Evolutionary conservation across 2,888 invertebrate species (phyloP), one percentile per base, ranked within the genome.

Genomic region (Sycophila texana): DNA sequence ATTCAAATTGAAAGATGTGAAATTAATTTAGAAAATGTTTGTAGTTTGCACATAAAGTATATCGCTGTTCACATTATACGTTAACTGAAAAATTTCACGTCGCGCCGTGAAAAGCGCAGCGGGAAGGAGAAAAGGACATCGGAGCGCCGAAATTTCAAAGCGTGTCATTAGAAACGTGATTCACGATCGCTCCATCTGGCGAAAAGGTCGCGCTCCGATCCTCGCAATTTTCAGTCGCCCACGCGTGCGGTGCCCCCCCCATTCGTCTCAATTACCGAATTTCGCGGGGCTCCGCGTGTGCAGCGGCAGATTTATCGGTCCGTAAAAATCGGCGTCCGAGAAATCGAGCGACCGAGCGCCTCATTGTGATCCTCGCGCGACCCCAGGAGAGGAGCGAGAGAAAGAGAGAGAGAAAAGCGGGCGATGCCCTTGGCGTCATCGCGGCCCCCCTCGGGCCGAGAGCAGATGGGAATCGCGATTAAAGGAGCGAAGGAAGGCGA

Each of bases 391-490:
- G 22, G 14, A n/a, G n/a, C n/a, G n/a, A n/a, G n/a, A n/a, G n/a
- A n/a, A n/a, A n/a, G n/a, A n/a, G n/a, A n/a, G n/a, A 61, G 22
- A 51, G 13, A 60, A 16, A n/a, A 22, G 60, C 26, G 58, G 26
- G 14, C 60, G 61, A 76, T 82, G 81, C 76, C 71, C 76, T 66
- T 47, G 30, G 58, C 63, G 7, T 47, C 63, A 1, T 57, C 55
- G 51, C 47, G 39, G 63, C 71, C 74, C 77, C 82, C 82, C 74
- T 71, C 76, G 81, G 80, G 74, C 76, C 80, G 74, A 76, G 63
- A 82, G 82, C 89, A 88, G 87, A 88, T 87, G 88, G 87, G 85
- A 80, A 82, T 84, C 79, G 83, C 86, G 86, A 87, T 88, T 87
- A 87, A 87, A 85, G 85, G 83, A 61, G 30, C 22, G 49, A 67